phyloP scores from a whole-genome alignment of 2,888 invertebrate genomes.

The Minunthozetes semirufus region DNA sequence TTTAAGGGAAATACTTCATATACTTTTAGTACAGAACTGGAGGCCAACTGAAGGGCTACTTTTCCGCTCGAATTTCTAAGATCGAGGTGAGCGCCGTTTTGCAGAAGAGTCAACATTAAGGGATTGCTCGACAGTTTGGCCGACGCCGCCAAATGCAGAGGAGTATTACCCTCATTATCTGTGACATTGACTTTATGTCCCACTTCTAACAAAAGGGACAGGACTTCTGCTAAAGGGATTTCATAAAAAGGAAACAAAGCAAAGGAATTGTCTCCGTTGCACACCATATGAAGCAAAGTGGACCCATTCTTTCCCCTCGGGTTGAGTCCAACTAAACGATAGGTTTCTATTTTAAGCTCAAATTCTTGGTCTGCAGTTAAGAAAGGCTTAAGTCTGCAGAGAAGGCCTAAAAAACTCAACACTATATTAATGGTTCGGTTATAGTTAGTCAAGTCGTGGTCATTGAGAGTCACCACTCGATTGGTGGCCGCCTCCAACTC shows the following conservation, averaged over 20 bases:
- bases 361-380: conserved; percentile 47
- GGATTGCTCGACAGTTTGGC: conserved; percentile 65
- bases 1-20: conserved; percentile 63
- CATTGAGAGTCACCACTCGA: conserved; percentile 52
- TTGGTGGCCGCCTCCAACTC: conserved; percentile 47
- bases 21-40: conserved; percentile 50
- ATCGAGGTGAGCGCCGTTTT: conserved; percentile 77
- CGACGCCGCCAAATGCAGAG: conserved; percentile 71
- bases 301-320: conserved; percentile 51
- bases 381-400: conserved; percentile 56
- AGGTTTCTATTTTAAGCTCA: conserved; percentile 63
- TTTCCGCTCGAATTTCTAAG: conserved; percentile 67
- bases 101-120: conserved; percentile 64
- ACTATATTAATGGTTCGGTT: conserved; percentile 79
- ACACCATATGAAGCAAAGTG: conserved; percentile 64
- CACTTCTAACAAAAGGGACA: conserved; percentile 67
- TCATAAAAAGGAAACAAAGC: conserved; percentile 43
- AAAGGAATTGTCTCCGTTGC: conserved; percentile 64
- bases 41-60: conserved; percentile 64
- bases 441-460: conserved; percentile 67
- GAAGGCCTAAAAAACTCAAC: conserved; percentile 70
- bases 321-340: conserved; percentile 66
- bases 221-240: conserved; percentile 53
- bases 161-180: conserved; percentile 77
- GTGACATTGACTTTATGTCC: conserved; percentile 72